Base-by-base conservation (phyloP, 2,113 vertebrate species). In the Pao palembangensis region DNA sequence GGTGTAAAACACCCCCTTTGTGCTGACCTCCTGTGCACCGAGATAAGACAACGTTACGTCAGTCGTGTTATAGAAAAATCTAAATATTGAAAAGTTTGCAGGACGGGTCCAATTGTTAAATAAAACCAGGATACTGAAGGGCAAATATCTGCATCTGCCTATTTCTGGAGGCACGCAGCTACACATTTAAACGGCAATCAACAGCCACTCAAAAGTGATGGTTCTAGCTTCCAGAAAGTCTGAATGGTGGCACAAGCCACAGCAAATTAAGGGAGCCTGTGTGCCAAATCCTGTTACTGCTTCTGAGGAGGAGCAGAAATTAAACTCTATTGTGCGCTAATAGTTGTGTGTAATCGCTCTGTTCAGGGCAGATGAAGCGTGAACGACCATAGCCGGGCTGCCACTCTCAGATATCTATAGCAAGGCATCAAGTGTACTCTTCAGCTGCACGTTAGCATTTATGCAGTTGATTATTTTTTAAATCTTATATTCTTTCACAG, bases 261-360 rank as follows among this genome's bases (percentile, higher is more conserved):
- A 61, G 71, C 76, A 73, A 67, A 83, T 84, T 79, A 83, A 78
- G 67, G 69, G 81, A 73, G 83, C 77, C 75, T 82, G 72, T 66
- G 71, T 79, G 69, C 79, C 69, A 84, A 85, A 80, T 73, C 76
- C 59, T 61, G 57, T 71, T 69, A 56, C 20, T 34, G 73, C 74
- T 80, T 74, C 71, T 73, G 80, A 73, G 56, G 60, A 63, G 64
- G 56, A 76, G 73, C 68, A 68, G 83, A 86, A 88, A 87, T 89
- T 67, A 89, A 87, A 79, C 67, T 76, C 83, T 62, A 74, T 91
- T 90, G 85, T 88, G 80, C 64, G 82, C 52, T 85, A 88, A 80
- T 88, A 84, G 79, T 84, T 88, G 88, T 78, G 76, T 49, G 49
- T 90, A 91, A 91, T 87, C 4, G 60, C 76, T 65, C 78, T 84